Percentiles rank a stretch among this genome's conserved stretches.
Evolutionary conservation across 1,140 invertebrate species (phyloP).

Genomic region (Rhyzopertha dominica): DNA sequence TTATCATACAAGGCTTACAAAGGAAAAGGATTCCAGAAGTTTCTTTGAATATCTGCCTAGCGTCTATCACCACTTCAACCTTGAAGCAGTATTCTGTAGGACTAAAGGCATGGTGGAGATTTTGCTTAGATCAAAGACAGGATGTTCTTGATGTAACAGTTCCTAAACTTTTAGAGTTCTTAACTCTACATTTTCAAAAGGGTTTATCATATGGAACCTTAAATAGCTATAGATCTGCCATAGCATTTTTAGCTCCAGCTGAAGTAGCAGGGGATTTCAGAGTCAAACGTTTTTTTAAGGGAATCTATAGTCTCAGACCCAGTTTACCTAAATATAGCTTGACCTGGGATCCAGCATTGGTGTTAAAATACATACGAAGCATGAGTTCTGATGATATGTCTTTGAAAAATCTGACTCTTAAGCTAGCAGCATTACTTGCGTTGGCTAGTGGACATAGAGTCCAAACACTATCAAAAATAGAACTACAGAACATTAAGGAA

Average conservation of each 20-base stretch:
- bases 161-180: conserved; percentile 14
- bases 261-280: conserved; percentile 16
- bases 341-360: conserved; percentile 27
- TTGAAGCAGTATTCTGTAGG: conserved; percentile 6
- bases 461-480: conserved; percentile 19
- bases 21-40: conserved; percentile 2
- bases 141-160: conserved; percentile 5
- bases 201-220: conserved; percentile 26
- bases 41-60: conserved; percentile 5
- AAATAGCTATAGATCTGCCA: conserved; percentile 28
- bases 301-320: conserved; percentile 20
- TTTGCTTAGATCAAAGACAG: neutral
- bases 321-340: conserved; percentile 21
- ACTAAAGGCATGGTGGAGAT: conserved; percentile 2
- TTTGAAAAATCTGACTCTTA: conserved; percentile 21
- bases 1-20: conserved; percentile 14
- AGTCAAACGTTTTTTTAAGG: conserved; percentile 30
- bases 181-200: conserved; percentile 19
- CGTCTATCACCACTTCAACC: neutral
- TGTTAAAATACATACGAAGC: conserved; percentile 23
- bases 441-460: conserved; percentile 21
- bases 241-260: conserved; percentile 21
- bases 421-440: conserved; percentile 25
- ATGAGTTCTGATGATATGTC: conserved; percentile 6
- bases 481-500: conserved; percentile 1